Conservation (phyloP, 2,888 invertebrate species). For the Mycalesis mineus region DNA sequence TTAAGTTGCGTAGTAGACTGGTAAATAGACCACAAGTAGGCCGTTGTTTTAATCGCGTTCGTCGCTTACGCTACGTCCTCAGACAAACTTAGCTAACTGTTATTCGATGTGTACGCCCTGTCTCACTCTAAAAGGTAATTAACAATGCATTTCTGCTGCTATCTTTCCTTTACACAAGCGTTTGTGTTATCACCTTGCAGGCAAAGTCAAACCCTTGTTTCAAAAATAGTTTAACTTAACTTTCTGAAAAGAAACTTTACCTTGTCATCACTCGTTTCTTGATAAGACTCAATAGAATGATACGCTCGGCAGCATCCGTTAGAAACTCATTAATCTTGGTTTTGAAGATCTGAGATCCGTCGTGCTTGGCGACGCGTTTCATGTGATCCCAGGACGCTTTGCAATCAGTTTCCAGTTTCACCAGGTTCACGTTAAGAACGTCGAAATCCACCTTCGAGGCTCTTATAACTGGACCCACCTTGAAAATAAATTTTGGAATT, state of each 20-base stretch:
- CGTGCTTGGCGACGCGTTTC: constrained; percentile 96
- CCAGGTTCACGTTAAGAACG: constrained; percentile 89
- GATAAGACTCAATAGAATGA: constrained; percentile 94
- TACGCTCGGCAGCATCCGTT: constrained; percentile 97
- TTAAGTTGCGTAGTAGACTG: too few species aligned
- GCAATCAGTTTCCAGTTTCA: constrained; percentile 95
- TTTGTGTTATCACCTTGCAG: too few species aligned
- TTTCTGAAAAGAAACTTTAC: constrained; percentile 41
- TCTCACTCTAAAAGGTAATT: too few species aligned
- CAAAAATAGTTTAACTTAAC: too few species aligned
- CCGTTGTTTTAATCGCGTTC: too few species aligned
- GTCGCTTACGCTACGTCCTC: too few species aligned
- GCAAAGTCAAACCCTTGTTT: too few species aligned
- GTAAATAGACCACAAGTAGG: too few species aligned
- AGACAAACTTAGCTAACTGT: too few species aligned
- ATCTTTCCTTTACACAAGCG: too few species aligned
- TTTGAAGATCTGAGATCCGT: constrained; percentile 90
- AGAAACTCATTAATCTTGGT: constrained; percentile 97
- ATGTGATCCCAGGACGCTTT: constrained; percentile 98
- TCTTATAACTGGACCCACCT: constrained; percentile 93
- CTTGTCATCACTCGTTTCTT: constrained; percentile 95
- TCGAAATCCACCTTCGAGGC: constrained; percentile 98
- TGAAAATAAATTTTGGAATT: neutral
- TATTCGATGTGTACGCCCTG: too few species aligned
- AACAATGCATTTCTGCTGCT: too few species aligned